phyloP scores from a whole-genome alignment of 2,113 vertebrate genomes.

The Mesembrinibis cayennensis region DNA sequence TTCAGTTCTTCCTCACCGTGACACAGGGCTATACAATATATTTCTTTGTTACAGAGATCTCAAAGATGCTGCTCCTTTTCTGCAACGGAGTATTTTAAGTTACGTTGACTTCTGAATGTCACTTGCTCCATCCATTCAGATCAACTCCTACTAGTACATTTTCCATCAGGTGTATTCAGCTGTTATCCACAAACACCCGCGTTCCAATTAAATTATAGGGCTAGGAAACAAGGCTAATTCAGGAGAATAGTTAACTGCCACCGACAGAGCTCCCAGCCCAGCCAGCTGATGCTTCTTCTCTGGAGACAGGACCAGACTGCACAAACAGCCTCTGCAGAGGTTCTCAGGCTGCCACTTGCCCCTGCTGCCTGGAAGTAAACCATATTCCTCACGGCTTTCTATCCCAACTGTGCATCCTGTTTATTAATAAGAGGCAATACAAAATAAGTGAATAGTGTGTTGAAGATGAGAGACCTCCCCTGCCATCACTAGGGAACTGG shows the following conservation, averaged over 20 bases:
- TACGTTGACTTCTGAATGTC: background rate
- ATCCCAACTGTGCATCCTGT: background rate
- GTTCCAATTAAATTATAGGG: background rate
- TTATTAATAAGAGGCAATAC: background rate
- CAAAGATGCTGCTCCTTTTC: background rate
- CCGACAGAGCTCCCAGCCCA: background rate
- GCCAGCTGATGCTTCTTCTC: slow-evolving; percentile 9
- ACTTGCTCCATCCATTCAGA: background rate
- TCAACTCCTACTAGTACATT: background rate
- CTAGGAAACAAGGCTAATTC: background rate
- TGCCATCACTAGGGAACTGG: background rate
- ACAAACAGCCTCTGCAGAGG: slow-evolving; percentile 18
- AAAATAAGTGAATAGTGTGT: background rate
- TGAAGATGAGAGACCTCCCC: background rate
- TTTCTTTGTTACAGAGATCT: background rate
- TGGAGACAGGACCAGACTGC: background rate
- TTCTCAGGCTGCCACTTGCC: background rate
- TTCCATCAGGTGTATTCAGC: background rate
- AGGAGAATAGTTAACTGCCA: background rate
- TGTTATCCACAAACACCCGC: background rate
- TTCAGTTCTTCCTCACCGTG: background rate
- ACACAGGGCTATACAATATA: background rate
- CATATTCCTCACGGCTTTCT: background rate
- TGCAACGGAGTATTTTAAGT: background rate
- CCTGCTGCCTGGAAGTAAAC: background rate